Base-by-base conservation (phyloP, 2,113 vertebrate species). In the Pseudorhombus dupliciocellatus region DNA sequence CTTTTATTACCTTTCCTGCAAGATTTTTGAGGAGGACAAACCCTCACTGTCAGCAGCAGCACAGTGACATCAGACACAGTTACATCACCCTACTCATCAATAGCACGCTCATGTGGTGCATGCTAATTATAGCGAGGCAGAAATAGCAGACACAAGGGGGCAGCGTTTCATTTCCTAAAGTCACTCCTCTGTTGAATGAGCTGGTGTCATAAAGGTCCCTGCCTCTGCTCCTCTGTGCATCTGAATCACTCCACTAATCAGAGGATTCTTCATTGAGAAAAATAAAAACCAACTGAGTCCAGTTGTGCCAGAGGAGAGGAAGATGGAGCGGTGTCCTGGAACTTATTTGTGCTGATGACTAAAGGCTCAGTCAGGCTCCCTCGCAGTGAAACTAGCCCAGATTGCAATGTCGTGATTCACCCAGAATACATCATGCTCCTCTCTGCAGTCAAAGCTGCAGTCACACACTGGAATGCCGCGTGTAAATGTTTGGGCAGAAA, bases 91-190 rank as follows among this genome's bases (percentile, higher is more conserved):
- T 70, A 12, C 0, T 7, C 0, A 61, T n/a, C 14, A 0, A 21
- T 67, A 26, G 50, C 8, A 3, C 50, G 4, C 24, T 11, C 14
- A 12, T 25, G 1, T 9, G 14, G 22, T 14, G 2, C 6, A n/a
- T 54, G 15, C 24, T 26, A 30, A n/a, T 42, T 16, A 21, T 30
- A 53, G 22, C 24, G 5, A 37, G 1, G 57, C 25, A 22, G 1
- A 54, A 50, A 11, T 12, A 37, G 4, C 25, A n/a, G 66, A 76
- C 70, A 88, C 85, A 77, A 88, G 91, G 77, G 85, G 88, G 90
- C 86, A 86, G 83, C 73, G 79, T 88, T 74, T 71, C 7, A 62
- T 80, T 73, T 67, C n/a, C 55, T 18, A 73, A 65, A 28, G 16
- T 51, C 12, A 51, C 22, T 3, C 4, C 4, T 22, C 22, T 22